Percentiles rank a stretch among this genome's conserved stretches.
These are phyloP conservation scores for Drosophila ironensis DNA, from an alignment of 1,140 invertebrate species.

Conservation along the genomic window DNA sequence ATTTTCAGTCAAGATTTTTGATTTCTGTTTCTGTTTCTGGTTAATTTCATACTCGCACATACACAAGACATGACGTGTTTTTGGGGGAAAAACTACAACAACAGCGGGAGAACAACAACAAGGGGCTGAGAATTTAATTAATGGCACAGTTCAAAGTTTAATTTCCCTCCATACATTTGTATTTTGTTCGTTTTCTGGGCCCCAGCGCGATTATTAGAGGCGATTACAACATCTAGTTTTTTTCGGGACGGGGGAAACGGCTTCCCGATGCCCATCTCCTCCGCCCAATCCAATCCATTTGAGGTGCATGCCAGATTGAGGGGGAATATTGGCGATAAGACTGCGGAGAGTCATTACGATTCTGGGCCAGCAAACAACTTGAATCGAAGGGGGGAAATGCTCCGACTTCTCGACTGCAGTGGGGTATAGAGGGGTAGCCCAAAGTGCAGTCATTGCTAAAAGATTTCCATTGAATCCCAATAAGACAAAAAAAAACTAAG, in stretches of 20 bases:
- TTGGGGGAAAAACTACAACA: slow-evolving; percentile 3
- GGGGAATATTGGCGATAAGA: slow-evolving; percentile 35
- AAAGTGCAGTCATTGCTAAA: slow-evolving; percentile 46
- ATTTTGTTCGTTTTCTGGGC: slow-evolving; percentile 35
- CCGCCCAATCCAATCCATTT: slow-evolving; percentile 24
- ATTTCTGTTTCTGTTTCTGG: slow-evolving; percentile 37
- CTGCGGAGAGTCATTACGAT: slow-evolving; percentile 23
- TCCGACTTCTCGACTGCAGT: not conserved
- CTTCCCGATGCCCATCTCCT: too few species aligned
- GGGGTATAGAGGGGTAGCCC: not conserved
- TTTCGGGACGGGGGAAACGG: slow-evolving; percentile 45
- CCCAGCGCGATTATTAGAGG: slow-evolving; percentile 53
- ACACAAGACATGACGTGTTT: slow-evolving; percentile 1
- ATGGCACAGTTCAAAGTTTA: slow-evolving; percentile 79
- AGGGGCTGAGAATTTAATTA: slow-evolving; percentile 60
- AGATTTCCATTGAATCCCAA: slow-evolving; percentile 31
- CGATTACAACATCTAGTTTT: slow-evolving; percentile 73
- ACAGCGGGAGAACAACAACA: slow-evolving; percentile 7
- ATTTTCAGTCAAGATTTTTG: slow-evolving; percentile 24
- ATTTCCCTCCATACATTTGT: slow-evolving; percentile 58
- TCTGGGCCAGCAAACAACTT: slow-evolving; percentile 36
- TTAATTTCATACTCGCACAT: slow-evolving; percentile 49
- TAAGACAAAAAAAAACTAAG: slow-evolving; percentile 2
- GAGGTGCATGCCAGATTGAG: slow-evolving; percentile 6
- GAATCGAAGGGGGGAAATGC: slow-evolving; percentile 31